Evolutionary conservation across 1,140 invertebrate genomes (phyloP), one percentile per base, ranked within the genome.

Genomic region (Nomia melanderi): DNA sequence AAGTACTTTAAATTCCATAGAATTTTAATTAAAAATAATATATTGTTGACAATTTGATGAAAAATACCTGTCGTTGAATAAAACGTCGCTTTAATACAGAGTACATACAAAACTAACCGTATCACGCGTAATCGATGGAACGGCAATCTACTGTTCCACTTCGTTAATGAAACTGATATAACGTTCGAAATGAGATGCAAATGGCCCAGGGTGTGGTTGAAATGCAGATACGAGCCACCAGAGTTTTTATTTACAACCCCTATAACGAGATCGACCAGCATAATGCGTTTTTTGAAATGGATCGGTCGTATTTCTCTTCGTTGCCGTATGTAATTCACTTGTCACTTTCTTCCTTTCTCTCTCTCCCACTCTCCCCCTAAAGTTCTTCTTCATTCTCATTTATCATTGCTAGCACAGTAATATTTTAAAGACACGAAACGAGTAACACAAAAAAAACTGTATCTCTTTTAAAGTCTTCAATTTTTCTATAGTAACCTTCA

Each of bases 81-180:
- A 57, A 67, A 81, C 44, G 53, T 27, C 50, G 8, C 6, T 59
- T 64, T 14, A 27, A 56, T 41, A 23, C 25, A n/a, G 14, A 36
- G 4, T n/a, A 29, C 63, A 31, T 14, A 59, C 9, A 78, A 81
- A 81, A 66, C 50, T 60, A 29, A 67, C 14, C 31, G 41, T 67
- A 47, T 59, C 69, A 69, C 57, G 67, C 39, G 70, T 78, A 81
- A 81, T 81, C 75, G 41, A 78, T 62, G 60, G 69, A 41, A 66
- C 29, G 17, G 70, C 83, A 79, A 81, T 81, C 76, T 71, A 82
- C 84, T 76, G 75, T 82, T 79, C 71, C 75, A 82, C 85, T 87
- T 82, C 62, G 82, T 87, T 87, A 87, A 87, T 84, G 84, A 87
- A 87, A 87, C 77, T 82, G 82, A 87, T 87, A 84, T 84, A 84